These are phyloP conservation scores for Lamprotornis superbus DNA, from an alignment of 2,113 vertebrate genomes.

Conservation along the genomic window DNA sequence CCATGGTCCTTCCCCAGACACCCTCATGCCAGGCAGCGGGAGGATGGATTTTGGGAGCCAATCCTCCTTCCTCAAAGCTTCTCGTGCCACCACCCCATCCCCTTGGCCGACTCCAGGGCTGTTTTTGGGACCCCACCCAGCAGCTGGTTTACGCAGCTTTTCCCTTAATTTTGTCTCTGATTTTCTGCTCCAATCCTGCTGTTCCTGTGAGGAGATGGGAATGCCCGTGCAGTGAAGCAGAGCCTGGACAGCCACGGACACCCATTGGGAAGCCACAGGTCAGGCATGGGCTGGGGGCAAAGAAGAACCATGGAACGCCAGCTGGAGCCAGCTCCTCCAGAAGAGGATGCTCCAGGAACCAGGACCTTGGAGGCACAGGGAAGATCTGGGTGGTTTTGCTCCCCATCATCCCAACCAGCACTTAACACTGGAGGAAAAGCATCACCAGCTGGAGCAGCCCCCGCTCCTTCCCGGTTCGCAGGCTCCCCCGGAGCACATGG, in stretches of 20 bases:
- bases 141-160: background rate
- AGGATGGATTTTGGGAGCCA: background rate
- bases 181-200: background rate
- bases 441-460: background rate
- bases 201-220: background rate
- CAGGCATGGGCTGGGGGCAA: background rate
- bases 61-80: background rate
- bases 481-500: background rate
- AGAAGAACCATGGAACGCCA: fast-evolving
- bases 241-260: background rate
- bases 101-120: fast-evolving
- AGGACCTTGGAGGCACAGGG: background rate
- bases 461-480: background rate
- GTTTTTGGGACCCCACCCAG: background rate
- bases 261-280: fast-evolving
- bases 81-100: background rate
- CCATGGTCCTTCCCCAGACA: fast-evolving
- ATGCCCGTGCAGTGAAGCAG: fast-evolving
- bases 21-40: background rate
- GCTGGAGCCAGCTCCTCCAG: background rate
- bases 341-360: background rate
- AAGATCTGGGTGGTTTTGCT: background rate
- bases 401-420: background rate
- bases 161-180: background rate
- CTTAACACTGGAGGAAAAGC: background rate